These are phyloP conservation scores for Caerostris extrusa DNA, from an alignment of 1,140 invertebrate species.

Conservation along the genomic window DNA sequence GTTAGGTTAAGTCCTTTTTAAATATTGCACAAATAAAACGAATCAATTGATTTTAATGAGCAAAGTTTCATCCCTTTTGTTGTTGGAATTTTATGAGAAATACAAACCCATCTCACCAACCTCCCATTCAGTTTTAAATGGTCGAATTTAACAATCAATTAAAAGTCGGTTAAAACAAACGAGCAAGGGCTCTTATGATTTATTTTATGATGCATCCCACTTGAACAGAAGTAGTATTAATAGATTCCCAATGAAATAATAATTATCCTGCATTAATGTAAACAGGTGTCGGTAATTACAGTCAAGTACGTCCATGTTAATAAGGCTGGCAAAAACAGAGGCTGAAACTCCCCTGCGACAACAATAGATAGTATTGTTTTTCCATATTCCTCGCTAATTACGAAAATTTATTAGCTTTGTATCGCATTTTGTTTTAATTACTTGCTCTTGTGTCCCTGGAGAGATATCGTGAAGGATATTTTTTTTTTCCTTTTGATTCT, in stretches of 20 bases:
- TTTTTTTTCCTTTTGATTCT: constrained; percentile 53
- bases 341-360: constrained; percentile 59
- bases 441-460: constrained; percentile 62
- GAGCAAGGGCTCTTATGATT: constrained; percentile 27
- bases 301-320: constrained; percentile 74
- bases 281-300: constrained; percentile 77
- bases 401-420: constrained; percentile 77
- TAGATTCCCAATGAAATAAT: constrained; percentile 78
- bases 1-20: too few relatives aligned
- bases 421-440: constrained; percentile 78
- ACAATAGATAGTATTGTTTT: constrained; percentile 77
- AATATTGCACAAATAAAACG: too few relatives aligned
- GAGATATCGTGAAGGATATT: constrained; percentile 59
- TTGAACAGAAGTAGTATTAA: constrained; percentile 71
- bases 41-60: not conserved
- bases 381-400: constrained; percentile 76
- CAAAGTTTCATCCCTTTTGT: not conserved
- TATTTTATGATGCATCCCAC: constrained; percentile 58
- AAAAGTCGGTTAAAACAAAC: constrained; percentile 60
- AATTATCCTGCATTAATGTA: constrained; percentile 77
- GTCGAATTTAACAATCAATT: constrained; percentile 57
- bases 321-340: constrained; percentile 68
- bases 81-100: not conserved
- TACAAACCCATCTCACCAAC: not conserved
- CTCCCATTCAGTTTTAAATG: constrained; percentile 16